Percentiles rank a stretch among this genome's conserved stretches.
Conservation (phyloP, 2,113 vertebrate species). For the Pedionomus torquatus region DNA sequence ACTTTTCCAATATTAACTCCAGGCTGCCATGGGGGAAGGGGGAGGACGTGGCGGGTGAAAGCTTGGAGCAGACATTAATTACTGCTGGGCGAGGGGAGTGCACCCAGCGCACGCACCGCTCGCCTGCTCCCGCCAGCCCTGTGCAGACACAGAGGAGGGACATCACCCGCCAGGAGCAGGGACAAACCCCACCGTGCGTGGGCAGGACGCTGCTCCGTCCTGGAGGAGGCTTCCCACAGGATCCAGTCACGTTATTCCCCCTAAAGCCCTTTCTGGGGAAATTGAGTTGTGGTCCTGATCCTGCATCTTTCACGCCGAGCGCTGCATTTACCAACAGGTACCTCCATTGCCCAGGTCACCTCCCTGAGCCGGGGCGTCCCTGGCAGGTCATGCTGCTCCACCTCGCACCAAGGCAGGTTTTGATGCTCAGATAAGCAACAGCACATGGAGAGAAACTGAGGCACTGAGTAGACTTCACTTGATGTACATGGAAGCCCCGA, state of each 20-base stretch:
- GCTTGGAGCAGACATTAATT: background rate
- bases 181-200: fast-evolving
- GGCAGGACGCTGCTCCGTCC: background rate
- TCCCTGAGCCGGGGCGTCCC: background rate
- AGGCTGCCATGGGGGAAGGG: constrained; percentile 24
- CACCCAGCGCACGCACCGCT: fast-evolving
- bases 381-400: background rate
- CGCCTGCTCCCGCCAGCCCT: background rate
- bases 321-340: background rate
- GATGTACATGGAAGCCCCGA: background rate
- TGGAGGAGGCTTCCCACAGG: background rate
- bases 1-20: constrained; percentile 60
- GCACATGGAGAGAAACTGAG: background rate
- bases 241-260: background rate
- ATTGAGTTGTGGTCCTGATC: background rate
- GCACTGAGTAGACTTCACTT: background rate
- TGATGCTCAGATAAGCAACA: background rate
- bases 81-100: background rate
- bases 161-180: fast-evolving
- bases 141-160: background rate
- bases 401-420: background rate
- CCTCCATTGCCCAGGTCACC: background rate
- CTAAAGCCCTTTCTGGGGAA: fast-evolving
- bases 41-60: background rate
- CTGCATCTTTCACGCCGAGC: background rate